Evolutionary conservation across 2,797 vertebrate genomes (phyloP).

Genomic region (Nannoperca australis): DNA sequence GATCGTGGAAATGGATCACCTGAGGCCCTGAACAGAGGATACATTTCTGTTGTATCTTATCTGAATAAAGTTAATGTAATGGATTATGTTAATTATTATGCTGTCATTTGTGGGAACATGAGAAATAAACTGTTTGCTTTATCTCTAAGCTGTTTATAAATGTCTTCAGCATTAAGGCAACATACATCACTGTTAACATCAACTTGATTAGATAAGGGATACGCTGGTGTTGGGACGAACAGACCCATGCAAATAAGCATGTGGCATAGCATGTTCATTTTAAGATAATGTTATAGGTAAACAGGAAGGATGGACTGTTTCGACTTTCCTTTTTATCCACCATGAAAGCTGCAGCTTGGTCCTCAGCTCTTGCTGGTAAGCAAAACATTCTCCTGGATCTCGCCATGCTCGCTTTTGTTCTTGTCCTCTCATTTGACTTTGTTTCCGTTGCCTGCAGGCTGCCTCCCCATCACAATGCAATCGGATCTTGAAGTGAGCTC

Average conservation of each 20-base stretch:
- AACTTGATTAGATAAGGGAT: conserved; percentile 49
- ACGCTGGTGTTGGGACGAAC: conserved; percentile 38
- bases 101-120: conserved; percentile 59
- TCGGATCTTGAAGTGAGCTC: conserved; percentile 38
- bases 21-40: conserved; percentile 28
- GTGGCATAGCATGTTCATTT: conserved; percentile 7
- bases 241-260: conserved; percentile 7
- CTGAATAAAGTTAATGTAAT: conserved; percentile 55
- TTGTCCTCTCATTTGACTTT: conserved; percentile 54
- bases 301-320: conserved; percentile 15
- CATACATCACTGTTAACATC: conserved; percentile 36
- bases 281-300: conserved; percentile 14
- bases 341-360: neutral
- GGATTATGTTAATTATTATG: conserved; percentile 74
- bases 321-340: neutral
- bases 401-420: conserved; percentile 32
- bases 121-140: conserved; percentile 61
- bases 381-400: conserved; percentile 1
- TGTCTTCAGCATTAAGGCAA: conserved; percentile 40
- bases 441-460: conserved; percentile 36
- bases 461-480: conserved; percentile 27
- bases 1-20: conserved; percentile 41
- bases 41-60: conserved; percentile 51
- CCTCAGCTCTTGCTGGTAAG: neutral
- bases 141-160: conserved; percentile 66